Evolutionary conservation across 2,113 vertebrate genomes (phyloP).

Genomic region (Paralichthys olivaceus): DNA sequence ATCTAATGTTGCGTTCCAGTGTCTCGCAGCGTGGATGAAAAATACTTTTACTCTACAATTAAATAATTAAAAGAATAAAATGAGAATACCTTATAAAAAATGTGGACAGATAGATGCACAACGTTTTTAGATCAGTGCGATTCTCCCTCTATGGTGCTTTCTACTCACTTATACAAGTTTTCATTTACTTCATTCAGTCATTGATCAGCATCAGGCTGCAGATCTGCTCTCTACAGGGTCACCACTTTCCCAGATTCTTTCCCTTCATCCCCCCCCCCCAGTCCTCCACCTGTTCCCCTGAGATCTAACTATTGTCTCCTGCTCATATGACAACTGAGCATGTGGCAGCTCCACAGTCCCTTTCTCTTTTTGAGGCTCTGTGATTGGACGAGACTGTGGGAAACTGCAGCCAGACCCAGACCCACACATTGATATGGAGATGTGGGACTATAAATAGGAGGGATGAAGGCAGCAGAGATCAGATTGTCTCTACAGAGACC

Average conservation of each 20-base stretch:
- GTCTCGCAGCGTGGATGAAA: no score
- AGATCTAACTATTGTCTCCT: constrained; percentile 62
- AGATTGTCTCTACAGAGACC: no score
- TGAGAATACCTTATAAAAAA: no score
- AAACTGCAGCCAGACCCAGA: constrained; percentile 68
- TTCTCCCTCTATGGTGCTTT: no score
- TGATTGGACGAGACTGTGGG: constrained; percentile 80
- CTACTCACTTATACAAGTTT: constrained; percentile 41
- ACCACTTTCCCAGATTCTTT: constrained; percentile 75
- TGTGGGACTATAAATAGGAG: constrained; percentile 80
- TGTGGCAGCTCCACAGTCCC: constrained; percentile 17
- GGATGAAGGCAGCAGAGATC: constrained; percentile 67
- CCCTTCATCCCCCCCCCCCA: constrained; percentile 8
- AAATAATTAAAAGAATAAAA: no score
- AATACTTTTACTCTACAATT: no score
- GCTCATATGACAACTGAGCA: constrained; percentile 5
- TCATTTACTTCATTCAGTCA: constrained; percentile 14
- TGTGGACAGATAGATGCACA: constrained; percentile 25
- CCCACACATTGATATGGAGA: constrained; percentile 83
- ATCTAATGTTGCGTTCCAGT: no score
- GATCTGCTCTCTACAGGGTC: constrained; percentile 56
- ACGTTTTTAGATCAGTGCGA: constrained; percentile 26
- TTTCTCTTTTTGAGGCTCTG: constrained; percentile 51
- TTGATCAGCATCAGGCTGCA: constrained; percentile 32
- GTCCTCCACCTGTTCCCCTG: constrained; percentile 69